phyloP scores from a whole-genome alignment of 1,140 invertebrate species.

The Caenorhabditis remanei region DNA sequence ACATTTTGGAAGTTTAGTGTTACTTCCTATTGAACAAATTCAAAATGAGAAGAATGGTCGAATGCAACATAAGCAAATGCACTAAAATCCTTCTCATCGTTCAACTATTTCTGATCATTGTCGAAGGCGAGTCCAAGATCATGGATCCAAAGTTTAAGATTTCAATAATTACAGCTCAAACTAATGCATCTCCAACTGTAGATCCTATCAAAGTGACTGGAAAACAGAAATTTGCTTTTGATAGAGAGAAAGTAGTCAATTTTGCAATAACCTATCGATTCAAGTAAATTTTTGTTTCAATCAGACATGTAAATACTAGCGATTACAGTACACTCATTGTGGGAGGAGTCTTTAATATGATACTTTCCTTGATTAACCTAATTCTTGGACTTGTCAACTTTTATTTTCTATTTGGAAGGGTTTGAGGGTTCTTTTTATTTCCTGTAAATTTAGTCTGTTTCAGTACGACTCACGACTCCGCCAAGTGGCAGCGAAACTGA shows the following conservation, averaged over 20 bases:
- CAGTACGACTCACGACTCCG: conserved; percentile 15
- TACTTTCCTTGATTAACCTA: not conserved
- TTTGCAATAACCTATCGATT: conserved; percentile 4
- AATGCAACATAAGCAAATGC: conserved; percentile 15
- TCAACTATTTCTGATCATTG: conserved; percentile 6
- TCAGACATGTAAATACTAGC: not conserved
- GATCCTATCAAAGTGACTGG: not conserved
- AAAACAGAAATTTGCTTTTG: not conserved
- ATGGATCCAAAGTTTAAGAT: not conserved
- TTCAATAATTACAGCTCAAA: not conserved
- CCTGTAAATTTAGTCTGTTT: not conserved
- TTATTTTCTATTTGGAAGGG: conserved; percentile 37
- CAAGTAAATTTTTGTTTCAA: not conserved
- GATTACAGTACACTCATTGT: not conserved
- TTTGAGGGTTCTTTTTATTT: not conserved
- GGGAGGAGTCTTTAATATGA: conserved; percentile 8
- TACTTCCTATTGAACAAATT: not conserved
- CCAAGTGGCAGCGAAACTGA: not conserved
- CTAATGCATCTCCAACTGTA: not conserved
- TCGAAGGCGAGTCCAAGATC: not conserved
- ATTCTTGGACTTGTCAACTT: conserved; percentile 28
- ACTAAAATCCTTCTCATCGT: not conserved
- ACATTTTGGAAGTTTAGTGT: not conserved
- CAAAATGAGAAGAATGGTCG: not conserved
- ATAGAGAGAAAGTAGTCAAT: not conserved